phyloP scores from a whole-genome alignment of 2,797 vertebrate genomes.

The Botia kubotai region DNA sequence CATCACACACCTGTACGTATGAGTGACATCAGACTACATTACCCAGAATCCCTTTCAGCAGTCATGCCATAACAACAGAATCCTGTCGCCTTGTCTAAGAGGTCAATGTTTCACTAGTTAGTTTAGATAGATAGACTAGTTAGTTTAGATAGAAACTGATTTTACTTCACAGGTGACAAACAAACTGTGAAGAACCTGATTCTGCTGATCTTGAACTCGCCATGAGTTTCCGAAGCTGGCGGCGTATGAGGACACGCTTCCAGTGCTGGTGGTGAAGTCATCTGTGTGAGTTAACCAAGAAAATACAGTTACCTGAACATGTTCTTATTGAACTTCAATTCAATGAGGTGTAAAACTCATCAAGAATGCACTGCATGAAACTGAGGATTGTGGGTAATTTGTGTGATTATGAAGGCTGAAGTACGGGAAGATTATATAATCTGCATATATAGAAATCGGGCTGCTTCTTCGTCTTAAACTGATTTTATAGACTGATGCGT shows the following conservation, averaged over 20 bases:
- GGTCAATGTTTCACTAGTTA: no score
- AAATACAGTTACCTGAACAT: neutral
- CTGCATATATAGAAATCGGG: neutral
- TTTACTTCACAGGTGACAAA: neutral
- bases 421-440: neutral
- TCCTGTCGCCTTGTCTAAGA: no score
- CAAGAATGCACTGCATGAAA: neutral
- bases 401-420: no score
- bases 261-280: slow-evolving; percentile 79
- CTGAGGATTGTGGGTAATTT: neutral
- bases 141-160: no score
- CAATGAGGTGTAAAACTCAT: neutral
- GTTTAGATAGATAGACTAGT: no score
- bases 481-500: neutral
- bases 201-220: slow-evolving; percentile 77
- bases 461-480: neutral
- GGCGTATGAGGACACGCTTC: slow-evolving; percentile 72
- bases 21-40: neutral
- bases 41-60: neutral
- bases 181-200: slow-evolving; percentile 71
- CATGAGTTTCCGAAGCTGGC: slow-evolving; percentile 90
- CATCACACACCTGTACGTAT: slow-evolving; percentile 75
- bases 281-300: slow-evolving; percentile 70
- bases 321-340: neutral
- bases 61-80: no score